Evolutionary conservation across 2,113 vertebrate genomes (phyloP).

Genomic region (Sturnus vulgaris): DNA sequence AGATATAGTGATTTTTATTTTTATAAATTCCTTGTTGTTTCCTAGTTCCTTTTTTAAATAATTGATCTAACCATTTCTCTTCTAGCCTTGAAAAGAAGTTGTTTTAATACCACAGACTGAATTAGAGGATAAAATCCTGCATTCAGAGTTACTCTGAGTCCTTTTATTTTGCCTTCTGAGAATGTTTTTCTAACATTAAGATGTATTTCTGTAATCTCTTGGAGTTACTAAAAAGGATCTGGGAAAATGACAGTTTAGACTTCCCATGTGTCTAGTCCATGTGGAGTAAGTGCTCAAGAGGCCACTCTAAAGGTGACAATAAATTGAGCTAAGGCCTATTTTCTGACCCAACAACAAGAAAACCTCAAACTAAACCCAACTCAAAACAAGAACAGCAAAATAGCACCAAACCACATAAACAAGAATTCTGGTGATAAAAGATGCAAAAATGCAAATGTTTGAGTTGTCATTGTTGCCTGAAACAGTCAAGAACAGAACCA

Average conservation of each 20-base stretch:
- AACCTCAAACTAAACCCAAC: accelerated
- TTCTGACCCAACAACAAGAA: background rate
- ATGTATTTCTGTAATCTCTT: background rate
- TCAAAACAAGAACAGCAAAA: background rate
- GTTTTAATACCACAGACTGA: background rate
- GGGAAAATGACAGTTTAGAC: background rate
- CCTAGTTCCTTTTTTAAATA: background rate
- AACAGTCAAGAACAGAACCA: background rate
- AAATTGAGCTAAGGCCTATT: background rate
- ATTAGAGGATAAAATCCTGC: background rate
- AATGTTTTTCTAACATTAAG: background rate
- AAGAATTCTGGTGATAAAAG: background rate
- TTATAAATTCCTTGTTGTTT: background rate
- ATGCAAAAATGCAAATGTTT: background rate
- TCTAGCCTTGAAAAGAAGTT: background rate
- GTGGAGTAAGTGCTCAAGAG: background rate
- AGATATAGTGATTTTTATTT: background rate
- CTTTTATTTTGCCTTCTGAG: background rate
- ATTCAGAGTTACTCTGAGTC: background rate
- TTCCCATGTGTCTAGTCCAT: background rate
- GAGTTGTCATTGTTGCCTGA: background rate
- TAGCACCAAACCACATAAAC: background rate
- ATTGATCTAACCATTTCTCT: background rate
- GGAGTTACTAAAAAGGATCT: background rate
- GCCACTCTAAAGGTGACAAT: background rate